Percentiles rank a stretch among this genome's conserved stretches.
These are phyloP conservation scores for Gari tellinella DNA, from an alignment of 2,888 invertebrate genomes.

Conservation along the genomic window DNA sequence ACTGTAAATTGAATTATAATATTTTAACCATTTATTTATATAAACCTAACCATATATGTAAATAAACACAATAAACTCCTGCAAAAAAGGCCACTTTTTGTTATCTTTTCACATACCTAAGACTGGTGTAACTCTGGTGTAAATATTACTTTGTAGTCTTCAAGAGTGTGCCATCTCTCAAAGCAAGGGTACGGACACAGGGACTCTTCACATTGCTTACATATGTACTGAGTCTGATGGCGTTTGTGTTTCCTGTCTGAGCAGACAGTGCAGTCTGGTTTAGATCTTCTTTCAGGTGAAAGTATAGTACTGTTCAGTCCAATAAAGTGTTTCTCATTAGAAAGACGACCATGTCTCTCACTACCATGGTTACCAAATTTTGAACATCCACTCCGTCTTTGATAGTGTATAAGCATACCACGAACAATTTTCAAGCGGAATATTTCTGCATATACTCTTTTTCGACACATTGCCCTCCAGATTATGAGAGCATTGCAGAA, in stretches of 20 bases:
- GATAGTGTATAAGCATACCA: conserved; percentile 6
- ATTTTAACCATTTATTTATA: too few relatives aligned
- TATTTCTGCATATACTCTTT: conserved; percentile 8
- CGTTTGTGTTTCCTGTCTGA: conserved; percentile 12
- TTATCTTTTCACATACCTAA: too few relatives aligned
- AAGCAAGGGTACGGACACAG: conserved; percentile 37
- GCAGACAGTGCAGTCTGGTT: conserved; percentile 33
- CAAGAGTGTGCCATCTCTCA: conserved; percentile 21
- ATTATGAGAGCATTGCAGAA: conserved; percentile 14
- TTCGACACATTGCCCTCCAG: conserved; percentile 6
- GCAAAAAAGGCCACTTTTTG: too few relatives aligned
- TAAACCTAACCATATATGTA: too few relatives aligned
- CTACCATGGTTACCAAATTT: neutral
- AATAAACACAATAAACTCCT: too few relatives aligned
- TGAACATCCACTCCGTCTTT: neutral
- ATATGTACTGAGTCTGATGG: conserved; percentile 28
- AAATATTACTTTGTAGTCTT: conserved; percentile 18
- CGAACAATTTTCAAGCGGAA: conserved; percentile 14
- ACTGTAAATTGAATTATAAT: too few relatives aligned
- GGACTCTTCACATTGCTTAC: conserved; percentile 15
- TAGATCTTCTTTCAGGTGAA: conserved; percentile 10
- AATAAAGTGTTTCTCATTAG: conserved; percentile 4
- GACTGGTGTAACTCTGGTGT: conserved; percentile 12
- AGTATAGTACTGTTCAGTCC: conserved; percentile 1
- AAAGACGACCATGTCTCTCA: conserved; percentile 5